A percentile compares a stretch with the other conserved stretches of the same genome.
Evolutionary conservation across 2,797 vertebrate genomes (phyloP).

Genomic region (Cygnus olor): DNA sequence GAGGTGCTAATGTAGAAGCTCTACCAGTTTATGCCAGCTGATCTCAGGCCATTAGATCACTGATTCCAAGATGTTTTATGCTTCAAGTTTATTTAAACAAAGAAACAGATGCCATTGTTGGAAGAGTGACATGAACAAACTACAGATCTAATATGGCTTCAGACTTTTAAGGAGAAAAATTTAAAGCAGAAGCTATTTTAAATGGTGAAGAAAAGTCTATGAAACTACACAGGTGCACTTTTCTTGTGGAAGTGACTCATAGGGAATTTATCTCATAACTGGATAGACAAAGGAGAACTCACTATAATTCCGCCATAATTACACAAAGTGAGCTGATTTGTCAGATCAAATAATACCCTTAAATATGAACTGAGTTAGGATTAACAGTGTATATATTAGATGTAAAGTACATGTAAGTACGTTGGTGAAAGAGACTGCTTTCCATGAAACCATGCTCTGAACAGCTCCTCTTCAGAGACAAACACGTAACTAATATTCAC

Average conservation of each 20-base stretch:
- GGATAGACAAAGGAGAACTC: conserved; percentile 10
- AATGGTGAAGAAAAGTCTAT: conserved; percentile 37
- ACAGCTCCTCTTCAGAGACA: not conserved
- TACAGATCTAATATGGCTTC: not conserved
- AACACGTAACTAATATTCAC: not conserved
- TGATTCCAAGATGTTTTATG: not conserved
- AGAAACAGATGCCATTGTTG: not conserved
- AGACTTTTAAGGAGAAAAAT: not conserved
- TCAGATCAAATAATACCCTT: not conserved
- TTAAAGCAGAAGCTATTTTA: not conserved
- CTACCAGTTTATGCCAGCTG: not conserved
- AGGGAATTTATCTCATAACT: not conserved
- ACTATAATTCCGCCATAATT: conserved; percentile 15
- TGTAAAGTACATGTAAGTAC: not conserved
- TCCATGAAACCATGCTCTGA: not conserved
- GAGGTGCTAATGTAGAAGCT: not conserved
- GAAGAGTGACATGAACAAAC: not conserved
- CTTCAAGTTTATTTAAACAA: not conserved
- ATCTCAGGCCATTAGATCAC: not conserved
- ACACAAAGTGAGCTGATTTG: not conserved
- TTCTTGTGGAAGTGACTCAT: conserved; percentile 19
- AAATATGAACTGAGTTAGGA: not conserved
- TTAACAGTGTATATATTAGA: not conserved
- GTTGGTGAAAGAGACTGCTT: not conserved
- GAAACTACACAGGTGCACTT: conserved; percentile 1